Evolutionary conservation across 2,113 vertebrate species (phyloP).

Genomic region (Melanotaenia duboulayi): DNA sequence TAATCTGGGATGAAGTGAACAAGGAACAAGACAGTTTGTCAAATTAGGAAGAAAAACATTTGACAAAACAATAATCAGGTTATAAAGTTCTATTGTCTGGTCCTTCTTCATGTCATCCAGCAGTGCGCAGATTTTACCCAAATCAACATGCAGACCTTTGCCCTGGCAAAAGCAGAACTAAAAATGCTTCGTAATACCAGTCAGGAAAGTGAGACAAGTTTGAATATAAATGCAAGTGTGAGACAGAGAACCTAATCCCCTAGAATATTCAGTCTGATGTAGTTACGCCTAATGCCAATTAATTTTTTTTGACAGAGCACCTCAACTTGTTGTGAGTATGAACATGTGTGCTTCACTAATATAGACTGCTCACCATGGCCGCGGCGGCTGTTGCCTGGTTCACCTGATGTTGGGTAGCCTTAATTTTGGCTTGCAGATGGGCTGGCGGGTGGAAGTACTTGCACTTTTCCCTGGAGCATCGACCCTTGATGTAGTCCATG

Average conservation of each 20-base stretch:
- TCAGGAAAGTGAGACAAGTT: constrained; percentile 39
- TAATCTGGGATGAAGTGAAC: constrained; percentile 55
- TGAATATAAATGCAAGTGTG: constrained; percentile 24
- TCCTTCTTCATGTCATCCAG: constrained; percentile 59
- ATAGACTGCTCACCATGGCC: constrained; percentile 92
- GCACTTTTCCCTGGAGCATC: constrained; percentile 99
- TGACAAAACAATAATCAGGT: constrained; percentile 8
- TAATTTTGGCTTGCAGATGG: constrained; percentile 99
- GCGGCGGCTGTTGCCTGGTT: constrained; percentile 97
- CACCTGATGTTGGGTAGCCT: constrained; percentile 99
- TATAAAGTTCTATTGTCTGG: constrained; percentile 28
- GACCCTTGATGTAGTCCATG: constrained; percentile 99
- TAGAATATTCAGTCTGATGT: background rate
- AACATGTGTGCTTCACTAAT: constrained; percentile 28
- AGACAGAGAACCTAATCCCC: constrained; percentile 42
- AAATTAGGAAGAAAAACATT: constrained; percentile 13
- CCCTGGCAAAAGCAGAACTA: constrained; percentile 57
- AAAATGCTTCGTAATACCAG: constrained; percentile 45
- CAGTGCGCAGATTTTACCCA: constrained; percentile 33
- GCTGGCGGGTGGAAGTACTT: constrained; percentile 98
- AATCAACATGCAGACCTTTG: constrained; percentile 47
- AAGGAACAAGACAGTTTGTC: constrained; percentile 52
- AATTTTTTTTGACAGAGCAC: background rate
- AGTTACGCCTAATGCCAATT: background rate
- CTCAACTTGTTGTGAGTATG: constrained; percentile 17